Base-by-base conservation (phyloP, 2,888 invertebrate genomes). In the Sycophila texana region DNA sequence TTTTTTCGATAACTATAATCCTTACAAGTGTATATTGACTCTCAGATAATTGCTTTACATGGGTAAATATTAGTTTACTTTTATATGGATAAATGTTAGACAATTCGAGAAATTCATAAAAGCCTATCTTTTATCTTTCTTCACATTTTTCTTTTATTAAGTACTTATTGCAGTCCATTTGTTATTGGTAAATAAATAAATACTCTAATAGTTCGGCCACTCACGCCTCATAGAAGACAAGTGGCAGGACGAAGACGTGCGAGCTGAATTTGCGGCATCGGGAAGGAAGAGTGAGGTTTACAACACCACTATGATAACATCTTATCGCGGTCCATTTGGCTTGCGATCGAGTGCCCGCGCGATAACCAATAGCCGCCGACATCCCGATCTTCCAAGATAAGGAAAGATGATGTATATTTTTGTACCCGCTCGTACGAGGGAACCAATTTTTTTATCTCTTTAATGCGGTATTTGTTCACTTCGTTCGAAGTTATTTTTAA, bases 241-340 rank as follows among this genome's bases (percentile, higher is more conserved):
- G 10, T 39, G 39, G 39, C 39, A 39, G 39, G 39, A 39, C 51
- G 18, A 51, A 22, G 68, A 30, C 49, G 2, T 12, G 13, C 0
- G 7, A 39, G n/a, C 39, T 20, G 68, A 57, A 72, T 18, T 70
- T 16, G 63, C 61, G 63, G 73, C 73, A 26, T 12, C 55, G 13
- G 63, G 53, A 73, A 53, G 73, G 53, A 66, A 66, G 67, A 49
- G 60, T 20, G 77, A 71, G 73, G 39, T 77, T 73, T 70, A 74
- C 61, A 68, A 63, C 13, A 39, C 18, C 30, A 16, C 72, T 66
- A 66, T 66, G 72, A 76, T 75, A 71, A 66, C 58, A 61, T 80
- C 72, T 80, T 80, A 76, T 76, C 75, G 66, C 67, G 72, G 72
- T 20, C 76, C 72, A 80, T 76, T 80, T 75, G 53, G 39, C 55